phyloP scores from a whole-genome alignment of 2,888 invertebrate species.

The Stenotaenia linearis region DNA sequence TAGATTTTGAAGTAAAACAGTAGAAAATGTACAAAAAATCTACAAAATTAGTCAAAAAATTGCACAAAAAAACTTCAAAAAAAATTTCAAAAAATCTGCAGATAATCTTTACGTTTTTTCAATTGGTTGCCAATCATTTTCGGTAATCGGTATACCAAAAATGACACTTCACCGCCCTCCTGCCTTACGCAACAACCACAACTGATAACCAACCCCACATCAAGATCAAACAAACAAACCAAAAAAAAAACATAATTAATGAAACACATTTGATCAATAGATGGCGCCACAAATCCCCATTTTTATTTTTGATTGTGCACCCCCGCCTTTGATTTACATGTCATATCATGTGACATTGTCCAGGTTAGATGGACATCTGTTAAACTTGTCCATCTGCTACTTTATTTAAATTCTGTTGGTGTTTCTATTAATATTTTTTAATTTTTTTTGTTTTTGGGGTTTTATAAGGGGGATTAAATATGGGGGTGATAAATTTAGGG shows the following conservation, averaged over 20 bases:
- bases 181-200: slow-evolving; percentile 47
- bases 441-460: too few species aligned
- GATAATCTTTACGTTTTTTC: too few species aligned
- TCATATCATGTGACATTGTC: not conserved
- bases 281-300: not conserved
- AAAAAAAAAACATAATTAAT: not conserved
- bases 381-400: not conserved
- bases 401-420: not conserved
- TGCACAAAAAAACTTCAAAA: too few species aligned
- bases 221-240: not conserved
- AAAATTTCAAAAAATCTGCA: too few species aligned
- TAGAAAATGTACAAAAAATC: too few species aligned
- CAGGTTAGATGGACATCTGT: not conserved
- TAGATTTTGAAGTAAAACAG: too few species aligned
- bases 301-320: not conserved
- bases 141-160: too few species aligned
- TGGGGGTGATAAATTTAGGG: not conserved
- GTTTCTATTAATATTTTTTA: not conserved
- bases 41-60: too few species aligned
- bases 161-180: too few species aligned
- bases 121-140: too few species aligned
- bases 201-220: slow-evolving; percentile 45
- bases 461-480: too few species aligned
- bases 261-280: not conserved
- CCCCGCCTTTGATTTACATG: not conserved